A percentile compares a stretch with the other conserved stretches of the same genome.
Evolutionary conservation across 2,797 vertebrate species (phyloP).

Genomic region (Champsocephalus esox): DNA sequence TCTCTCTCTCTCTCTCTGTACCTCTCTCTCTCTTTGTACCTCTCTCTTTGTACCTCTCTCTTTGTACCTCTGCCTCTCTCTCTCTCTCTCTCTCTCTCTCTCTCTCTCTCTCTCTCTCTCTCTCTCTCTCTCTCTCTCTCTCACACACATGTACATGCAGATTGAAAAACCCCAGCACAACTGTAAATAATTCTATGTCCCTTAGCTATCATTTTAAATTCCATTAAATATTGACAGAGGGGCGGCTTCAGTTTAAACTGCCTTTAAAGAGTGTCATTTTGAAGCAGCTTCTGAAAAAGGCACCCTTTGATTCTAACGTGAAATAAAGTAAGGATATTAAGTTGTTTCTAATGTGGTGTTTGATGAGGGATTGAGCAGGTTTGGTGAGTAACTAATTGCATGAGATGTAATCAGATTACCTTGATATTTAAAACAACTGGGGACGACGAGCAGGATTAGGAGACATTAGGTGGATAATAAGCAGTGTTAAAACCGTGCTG

Average conservation of each 20-base stretch:
- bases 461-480: too few species aligned
- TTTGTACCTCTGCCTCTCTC: too few species aligned
- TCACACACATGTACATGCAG: constrained; percentile 19
- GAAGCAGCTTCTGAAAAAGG: not conserved
- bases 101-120: too few species aligned
- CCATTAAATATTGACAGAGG: constrained; percentile 11
- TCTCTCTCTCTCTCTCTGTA: too few species aligned
- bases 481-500: not conserved
- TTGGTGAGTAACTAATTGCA: too few species aligned
- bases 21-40: too few species aligned
- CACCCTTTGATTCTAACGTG: not conserved
- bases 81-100: not conserved
- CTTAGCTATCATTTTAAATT: not conserved
- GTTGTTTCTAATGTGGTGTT: not conserved
- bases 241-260: not conserved
- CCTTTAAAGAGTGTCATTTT: constrained; percentile 6
- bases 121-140: too few species aligned
- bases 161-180: not conserved
- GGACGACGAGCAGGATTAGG: too few species aligned
- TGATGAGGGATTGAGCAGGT: not conserved
- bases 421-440: too few species aligned
- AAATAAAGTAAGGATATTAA: not conserved
- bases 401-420: too few species aligned
- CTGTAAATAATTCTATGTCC: not conserved
- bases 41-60: too few species aligned